Conservation (phyloP, 2,888 invertebrate species). For the Brenthis hecate region DNA sequence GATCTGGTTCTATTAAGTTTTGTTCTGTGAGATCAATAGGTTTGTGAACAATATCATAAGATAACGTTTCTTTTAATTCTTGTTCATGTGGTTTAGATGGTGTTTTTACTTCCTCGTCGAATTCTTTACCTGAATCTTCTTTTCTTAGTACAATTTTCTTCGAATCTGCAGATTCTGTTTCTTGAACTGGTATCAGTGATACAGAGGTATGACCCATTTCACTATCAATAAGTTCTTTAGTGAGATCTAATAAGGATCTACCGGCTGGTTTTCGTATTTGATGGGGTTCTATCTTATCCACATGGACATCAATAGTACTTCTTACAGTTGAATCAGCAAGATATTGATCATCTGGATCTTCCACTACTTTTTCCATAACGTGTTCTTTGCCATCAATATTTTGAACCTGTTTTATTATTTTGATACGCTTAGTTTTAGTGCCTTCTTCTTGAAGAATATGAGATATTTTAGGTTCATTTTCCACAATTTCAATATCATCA, state of each 20-base stretch:
- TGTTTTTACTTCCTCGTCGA: no score
- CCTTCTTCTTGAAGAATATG: constrained; percentile 51
- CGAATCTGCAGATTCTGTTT: neutral
- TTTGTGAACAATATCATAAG: no score
- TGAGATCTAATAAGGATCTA: constrained; percentile 37
- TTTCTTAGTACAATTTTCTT: constrained; percentile 5
- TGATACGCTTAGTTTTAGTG: constrained; percentile 63
- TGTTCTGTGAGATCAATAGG: no score
- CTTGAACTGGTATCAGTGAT: neutral
- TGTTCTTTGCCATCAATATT: constrained; percentile 81
- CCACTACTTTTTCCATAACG: constrained; percentile 85
- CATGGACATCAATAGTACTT: constrained; percentile 6
- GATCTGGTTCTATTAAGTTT: no score
- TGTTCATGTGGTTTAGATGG: no score
- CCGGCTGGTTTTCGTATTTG: constrained; percentile 49
- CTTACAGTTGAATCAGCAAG: constrained; percentile 21
- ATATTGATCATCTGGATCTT: constrained; percentile 72
- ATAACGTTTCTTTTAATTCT: no score
- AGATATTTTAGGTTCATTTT: constrained; percentile 30
- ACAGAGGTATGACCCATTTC: neutral
- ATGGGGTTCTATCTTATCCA: constrained; percentile 53
- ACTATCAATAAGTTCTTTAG: constrained; percentile 28
- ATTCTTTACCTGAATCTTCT: neutral
- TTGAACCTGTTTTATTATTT: constrained; percentile 84
- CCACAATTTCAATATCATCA: constrained; percentile 48